Evolutionary conservation across 2,113 vertebrate species (phyloP).

Genomic region (Oceanodroma tethys): DNA sequence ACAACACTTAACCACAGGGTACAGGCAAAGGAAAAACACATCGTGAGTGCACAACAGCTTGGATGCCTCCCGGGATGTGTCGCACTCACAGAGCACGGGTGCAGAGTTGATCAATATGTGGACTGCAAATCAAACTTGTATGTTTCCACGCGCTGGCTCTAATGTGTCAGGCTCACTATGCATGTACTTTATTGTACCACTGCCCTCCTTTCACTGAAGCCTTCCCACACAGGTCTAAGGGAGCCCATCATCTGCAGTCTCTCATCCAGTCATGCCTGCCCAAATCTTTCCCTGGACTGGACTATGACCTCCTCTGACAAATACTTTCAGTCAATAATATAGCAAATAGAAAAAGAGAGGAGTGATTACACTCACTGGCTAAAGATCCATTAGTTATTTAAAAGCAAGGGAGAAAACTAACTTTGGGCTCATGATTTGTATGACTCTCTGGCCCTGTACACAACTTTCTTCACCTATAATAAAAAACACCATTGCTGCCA

Average conservation of each 20-base stretch:
- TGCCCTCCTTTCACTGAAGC: background rate
- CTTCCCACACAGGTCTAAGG: background rate
- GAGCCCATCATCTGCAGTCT: background rate
- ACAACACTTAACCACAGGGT: background rate
- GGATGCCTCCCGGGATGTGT: background rate
- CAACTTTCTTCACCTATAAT: background rate
- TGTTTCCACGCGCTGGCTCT: rapidly evolving
- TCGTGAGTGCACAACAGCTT: background rate
- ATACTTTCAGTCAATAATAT: background rate
- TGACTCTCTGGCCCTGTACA: background rate
- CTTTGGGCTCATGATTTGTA: background rate
- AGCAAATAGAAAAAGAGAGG: background rate
- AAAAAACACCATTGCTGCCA: background rate
- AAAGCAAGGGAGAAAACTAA: background rate
- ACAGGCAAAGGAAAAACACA: background rate
- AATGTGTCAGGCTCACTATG: background rate
- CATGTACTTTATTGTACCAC: background rate
- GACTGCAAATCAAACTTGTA: rapidly evolving
- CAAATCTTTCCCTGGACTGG: background rate
- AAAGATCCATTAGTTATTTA: background rate
- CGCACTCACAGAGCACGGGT: background rate
- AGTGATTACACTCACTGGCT: background rate
- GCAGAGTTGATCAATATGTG: background rate
- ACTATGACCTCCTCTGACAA: conserved; percentile 13
- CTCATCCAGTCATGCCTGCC: background rate